These are phyloP conservation scores for Lycophotia porphyrea DNA, from an alignment of 2,888 invertebrate species.

Conservation along the genomic window DNA sequence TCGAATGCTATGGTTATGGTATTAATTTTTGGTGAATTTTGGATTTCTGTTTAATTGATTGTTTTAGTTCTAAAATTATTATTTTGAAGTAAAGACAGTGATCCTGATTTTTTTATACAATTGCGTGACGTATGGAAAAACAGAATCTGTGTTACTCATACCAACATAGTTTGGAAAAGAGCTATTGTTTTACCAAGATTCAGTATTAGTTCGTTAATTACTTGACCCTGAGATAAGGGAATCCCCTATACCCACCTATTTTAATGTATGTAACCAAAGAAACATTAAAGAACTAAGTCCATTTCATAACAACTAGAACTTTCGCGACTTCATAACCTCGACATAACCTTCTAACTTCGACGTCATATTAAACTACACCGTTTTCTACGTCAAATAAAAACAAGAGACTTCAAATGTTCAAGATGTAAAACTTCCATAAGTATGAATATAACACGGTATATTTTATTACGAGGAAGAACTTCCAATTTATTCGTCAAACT, in stretches of 20 bases:
- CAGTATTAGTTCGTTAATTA: not conserved
- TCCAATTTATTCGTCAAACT: slow-evolving; percentile 61
- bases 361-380: not conserved
- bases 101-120: not conserved
- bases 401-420: slow-evolving; percentile 17
- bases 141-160: too few relatives aligned
- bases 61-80: not conserved
- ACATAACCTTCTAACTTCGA: too few relatives aligned
- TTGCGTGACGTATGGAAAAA: not conserved
- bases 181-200: not conserved
- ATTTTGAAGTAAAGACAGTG: not conserved
- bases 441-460: slow-evolving; percentile 44
- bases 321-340: not conserved
- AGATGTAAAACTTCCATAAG: slow-evolving; percentile 13
- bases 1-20: slow-evolving; percentile 43
- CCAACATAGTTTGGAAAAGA: not conserved
- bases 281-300: not conserved
- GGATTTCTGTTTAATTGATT: not conserved
- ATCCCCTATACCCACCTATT: not conserved
- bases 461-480: slow-evolving; percentile 40
- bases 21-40: slow-evolving; percentile 16
- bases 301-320: slow-evolving; percentile 7
- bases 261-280: not conserved
- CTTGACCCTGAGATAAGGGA: not conserved
- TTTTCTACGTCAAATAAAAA: not conserved